Evolutionary conservation across 2,797 vertebrate genomes (phyloP).

Genomic region (Cephalopachus bancanus): DNA sequence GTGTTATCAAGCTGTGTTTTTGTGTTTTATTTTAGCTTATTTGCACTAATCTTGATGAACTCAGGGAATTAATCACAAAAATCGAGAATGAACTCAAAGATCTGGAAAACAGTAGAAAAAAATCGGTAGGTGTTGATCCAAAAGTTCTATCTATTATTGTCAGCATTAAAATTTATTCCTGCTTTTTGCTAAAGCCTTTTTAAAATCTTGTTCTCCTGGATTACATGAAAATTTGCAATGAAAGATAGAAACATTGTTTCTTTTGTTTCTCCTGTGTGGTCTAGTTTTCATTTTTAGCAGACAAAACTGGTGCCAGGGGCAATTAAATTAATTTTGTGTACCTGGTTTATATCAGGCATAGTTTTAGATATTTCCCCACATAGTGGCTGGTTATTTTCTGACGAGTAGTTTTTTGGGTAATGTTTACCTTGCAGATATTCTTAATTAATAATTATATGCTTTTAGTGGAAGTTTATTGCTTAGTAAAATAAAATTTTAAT

Average conservation of each 20-base stretch:
- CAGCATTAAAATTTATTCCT: constrained; percentile 83
- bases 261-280: constrained; percentile 74
- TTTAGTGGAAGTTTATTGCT: constrained; percentile 68
- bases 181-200: constrained; percentile 81
- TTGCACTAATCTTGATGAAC: constrained; percentile 97
- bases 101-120: constrained; percentile 97
- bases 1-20: constrained; percentile 88
- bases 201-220: constrained; percentile 73
- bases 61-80: constrained; percentile 97
- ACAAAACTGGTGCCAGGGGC: constrained; percentile 64
- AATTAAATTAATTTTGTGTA: constrained; percentile 74
- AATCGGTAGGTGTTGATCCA: constrained; percentile 94
- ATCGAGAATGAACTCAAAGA: constrained; percentile 97
- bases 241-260: constrained; percentile 77
- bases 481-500: constrained; percentile 68
- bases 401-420: constrained; percentile 72
- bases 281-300: constrained; percentile 77
- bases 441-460: constrained; percentile 66
- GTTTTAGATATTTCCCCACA: constrained; percentile 69
- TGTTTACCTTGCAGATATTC: constrained; percentile 63
- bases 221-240: constrained; percentile 78
- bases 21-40: constrained; percentile 94
- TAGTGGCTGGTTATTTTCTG: constrained; percentile 68
- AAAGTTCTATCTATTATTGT: constrained; percentile 85
- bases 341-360: constrained; percentile 74